Base-by-base conservation (phyloP, 2,797 vertebrate genomes). In the Emys orbicularis region DNA sequence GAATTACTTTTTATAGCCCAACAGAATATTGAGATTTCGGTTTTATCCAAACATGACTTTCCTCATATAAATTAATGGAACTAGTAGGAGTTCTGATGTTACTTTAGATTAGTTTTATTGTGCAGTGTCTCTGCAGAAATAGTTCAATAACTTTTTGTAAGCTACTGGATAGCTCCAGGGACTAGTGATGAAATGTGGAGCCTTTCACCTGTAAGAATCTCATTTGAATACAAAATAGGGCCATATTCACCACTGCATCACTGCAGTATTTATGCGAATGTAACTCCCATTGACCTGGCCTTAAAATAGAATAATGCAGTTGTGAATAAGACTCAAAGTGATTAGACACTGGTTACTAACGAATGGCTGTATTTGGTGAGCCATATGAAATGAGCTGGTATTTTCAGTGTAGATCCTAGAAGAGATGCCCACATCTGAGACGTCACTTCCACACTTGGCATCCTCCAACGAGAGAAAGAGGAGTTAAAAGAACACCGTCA, bases 341-440 rank as follows among this genome's bases (percentile, higher is more conserved):
- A 94, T 15, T 81, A 68, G 93, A 80, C 25, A 81, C 65, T 89
- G 79, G 76, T 86, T 93, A 87, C 93, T 97, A 97, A 95, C 94
- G 92, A 96, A 93, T 92, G 11, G 82, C 79, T 96, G 19, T 94
- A 84, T 97, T 97, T 97, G 86, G 79, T 92, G 93, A 97, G 92
- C 83, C 65, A 44, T 91, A 86, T 81, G 90, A 97, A 95, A 96
- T 97, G 96, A 92, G 49, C 83, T 91, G 89, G 59, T 97, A 96
- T 97, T 97, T 97, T 96, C 92, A 95, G 96, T 87, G 91, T 90
- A 92, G 83, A 95, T 94, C 81, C 79, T 94, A 52, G 95, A 90
- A 97, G 96, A 97, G 96, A 94, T 96, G 96, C 86, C 94, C 95
- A 94, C 88, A 87, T 95, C 96, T 97, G 91, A 96, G 89, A 96